phyloP scores from a whole-genome alignment of 2,113 vertebrate genomes.

The Daboia siamensis region DNA sequence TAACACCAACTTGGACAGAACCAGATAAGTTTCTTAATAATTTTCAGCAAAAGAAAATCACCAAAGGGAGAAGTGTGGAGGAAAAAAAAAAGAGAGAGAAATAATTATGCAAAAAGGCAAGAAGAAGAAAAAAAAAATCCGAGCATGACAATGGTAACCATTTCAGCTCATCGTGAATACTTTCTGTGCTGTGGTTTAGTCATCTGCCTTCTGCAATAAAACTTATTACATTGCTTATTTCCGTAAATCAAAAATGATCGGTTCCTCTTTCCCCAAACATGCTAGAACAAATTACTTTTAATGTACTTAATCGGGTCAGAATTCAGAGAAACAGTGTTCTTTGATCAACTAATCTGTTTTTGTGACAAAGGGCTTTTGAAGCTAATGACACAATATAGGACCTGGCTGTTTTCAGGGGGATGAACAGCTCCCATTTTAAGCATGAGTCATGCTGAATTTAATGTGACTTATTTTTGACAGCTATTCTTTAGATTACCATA shows the following conservation, averaged over 20 bases:
- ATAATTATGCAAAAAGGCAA: not conserved
- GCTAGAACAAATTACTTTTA: not conserved
- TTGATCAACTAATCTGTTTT: not conserved
- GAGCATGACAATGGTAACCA: not conserved
- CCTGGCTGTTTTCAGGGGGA: not conserved
- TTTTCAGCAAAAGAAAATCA: not conserved
- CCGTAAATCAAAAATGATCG: not conserved
- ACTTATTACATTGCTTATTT: not conserved
- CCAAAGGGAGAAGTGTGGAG: not conserved
- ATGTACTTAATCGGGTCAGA: not conserved
- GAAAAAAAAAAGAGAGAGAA: not conserved
- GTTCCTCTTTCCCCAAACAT: not conserved
- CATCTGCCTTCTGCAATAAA: not conserved
- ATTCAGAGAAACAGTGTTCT: not conserved
- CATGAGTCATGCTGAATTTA: not conserved
- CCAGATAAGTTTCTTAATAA: not conserved
- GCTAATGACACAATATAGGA: not conserved
- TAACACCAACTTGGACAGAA: no score
- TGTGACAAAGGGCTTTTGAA: not conserved
- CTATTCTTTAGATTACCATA: not conserved
- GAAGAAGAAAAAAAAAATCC: not conserved
- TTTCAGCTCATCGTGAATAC: not conserved
- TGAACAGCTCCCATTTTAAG: not conserved
- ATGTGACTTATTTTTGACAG: not conserved
- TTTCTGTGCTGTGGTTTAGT: not conserved